Base-by-base conservation (phyloP, 92 coral and sea anemone genomes). In the Porites evermanni region DNA sequence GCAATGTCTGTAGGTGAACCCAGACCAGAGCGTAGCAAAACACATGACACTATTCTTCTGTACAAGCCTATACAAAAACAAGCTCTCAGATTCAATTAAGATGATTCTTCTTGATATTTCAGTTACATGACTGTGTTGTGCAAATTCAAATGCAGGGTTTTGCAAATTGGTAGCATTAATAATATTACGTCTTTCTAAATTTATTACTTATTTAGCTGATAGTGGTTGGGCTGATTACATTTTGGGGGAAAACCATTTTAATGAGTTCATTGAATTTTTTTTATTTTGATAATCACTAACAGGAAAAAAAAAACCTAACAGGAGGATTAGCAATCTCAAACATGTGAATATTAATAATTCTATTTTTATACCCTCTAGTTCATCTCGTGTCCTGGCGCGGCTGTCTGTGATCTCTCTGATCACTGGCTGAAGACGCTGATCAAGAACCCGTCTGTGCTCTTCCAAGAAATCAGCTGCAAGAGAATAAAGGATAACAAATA, bases 1-100 rank as follows among this genome's bases (percentile, higher is more conserved):
- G 92, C 95, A 79, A 97, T 97, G 78, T 97, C 99, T 64, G 99
- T 97, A 11, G 99, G 99, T 51, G 99, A 97, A 18, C 98, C 99
- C 83, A 97, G 95, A 20, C 99, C 99, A 79, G 99, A 97, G 63
- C 94, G 85, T 26, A 97, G 81, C 71, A 97, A 80, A 3, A 97
- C 99, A 85, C 98, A 96, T 0, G 99, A 97, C 70, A 97, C 99
- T 81, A 97, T 90, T 90, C 96, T 97, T 54, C 99, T 90, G 80
- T 97, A 97, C 47, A 97, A 89, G 64, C 98, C 99, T 97, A 78
- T 1, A 74, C 3, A 59, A 26, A 86, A 2, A 23, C 8, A n/a
- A 32, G 19, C 20, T 1, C 17, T 72, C 2, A 38, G 14, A 69
- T 69, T 10, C 47, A 38, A n/a, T n/a, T n/a, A n/a, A n/a, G n/a